Conservation (phyloP, 2,797 vertebrate genomes). For the Acanthurus leucopareius region DNA sequence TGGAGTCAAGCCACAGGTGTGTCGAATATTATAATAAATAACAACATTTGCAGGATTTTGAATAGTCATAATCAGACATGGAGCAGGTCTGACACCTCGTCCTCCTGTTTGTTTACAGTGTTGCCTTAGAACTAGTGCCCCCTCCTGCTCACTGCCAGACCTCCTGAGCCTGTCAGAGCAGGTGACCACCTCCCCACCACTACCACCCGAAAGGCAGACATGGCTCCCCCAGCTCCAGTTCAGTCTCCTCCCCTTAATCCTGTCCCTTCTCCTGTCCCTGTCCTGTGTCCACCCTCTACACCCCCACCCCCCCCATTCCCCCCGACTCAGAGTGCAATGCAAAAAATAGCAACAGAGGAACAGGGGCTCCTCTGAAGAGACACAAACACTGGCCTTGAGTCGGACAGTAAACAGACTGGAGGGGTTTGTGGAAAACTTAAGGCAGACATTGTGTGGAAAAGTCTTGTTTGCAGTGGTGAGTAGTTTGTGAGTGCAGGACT, state of each 20-base stretch:
- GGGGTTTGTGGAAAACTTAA: constrained; percentile 31
- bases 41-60: constrained; percentile 6
- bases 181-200: constrained; percentile 15
- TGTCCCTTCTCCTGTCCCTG: constrained; percentile 48
- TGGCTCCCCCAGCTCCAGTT: constrained; percentile 75
- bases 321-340: constrained; percentile 39
- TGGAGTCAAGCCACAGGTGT: constrained; percentile 30
- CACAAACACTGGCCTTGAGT: constrained; percentile 62
- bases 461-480: constrained; percentile 69
- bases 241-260: constrained; percentile 37
- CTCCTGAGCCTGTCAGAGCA: constrained; percentile 51
- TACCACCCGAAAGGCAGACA: constrained; percentile 47
- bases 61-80: not conserved
- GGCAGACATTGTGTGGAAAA: constrained; percentile 37
- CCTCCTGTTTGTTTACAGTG: constrained; percentile 79
- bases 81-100: constrained; percentile 17
- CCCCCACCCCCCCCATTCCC: constrained; percentile 54
- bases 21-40: not conserved
- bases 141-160: constrained; percentile 66
- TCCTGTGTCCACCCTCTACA: constrained; percentile 56
- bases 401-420: constrained; percentile 59
- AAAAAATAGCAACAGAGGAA: constrained; percentile 78
- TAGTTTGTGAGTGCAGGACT: constrained; percentile 40
- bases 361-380: constrained; percentile 65
- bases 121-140: constrained; percentile 61